Conservation (phyloP, 2,113 vertebrate genomes). For the Phoenicopterus ruber region DNA sequence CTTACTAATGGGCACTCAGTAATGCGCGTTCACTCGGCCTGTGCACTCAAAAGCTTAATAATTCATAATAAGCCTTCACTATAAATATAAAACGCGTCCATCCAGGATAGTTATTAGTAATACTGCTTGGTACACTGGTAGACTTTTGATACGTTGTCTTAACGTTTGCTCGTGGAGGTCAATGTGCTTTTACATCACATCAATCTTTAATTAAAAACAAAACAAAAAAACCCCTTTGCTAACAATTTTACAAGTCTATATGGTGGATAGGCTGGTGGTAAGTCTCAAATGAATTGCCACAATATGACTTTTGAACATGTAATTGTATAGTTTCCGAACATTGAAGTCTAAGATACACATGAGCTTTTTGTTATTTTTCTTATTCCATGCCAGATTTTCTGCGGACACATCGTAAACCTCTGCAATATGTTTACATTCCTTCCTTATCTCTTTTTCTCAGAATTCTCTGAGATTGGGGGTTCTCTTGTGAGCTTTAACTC, state of each 20-base stretch:
- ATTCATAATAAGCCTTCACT: slow-evolving; percentile 29
- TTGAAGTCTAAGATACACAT: neutral
- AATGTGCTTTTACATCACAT: neutral
- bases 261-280: neutral
- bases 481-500: neutral
- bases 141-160: neutral
- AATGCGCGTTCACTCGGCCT: neutral
- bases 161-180: neutral
- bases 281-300: neutral
- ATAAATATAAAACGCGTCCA: neutral
- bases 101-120: neutral
- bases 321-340: neutral
- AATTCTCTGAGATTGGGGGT: neutral
- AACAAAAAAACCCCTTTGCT: neutral
- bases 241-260: neutral
- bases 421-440: neutral
- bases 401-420: neutral
- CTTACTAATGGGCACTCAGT: neutral
- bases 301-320: neutral
- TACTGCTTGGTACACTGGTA: neutral
- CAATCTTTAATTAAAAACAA: neutral
- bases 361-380: neutral
- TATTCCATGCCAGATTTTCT: neutral
- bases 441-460: neutral
- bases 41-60: slow-evolving; percentile 47